phyloP scores from a whole-genome alignment of 1,140 invertebrate genomes.

The Drosophila nebulosa region DNA sequence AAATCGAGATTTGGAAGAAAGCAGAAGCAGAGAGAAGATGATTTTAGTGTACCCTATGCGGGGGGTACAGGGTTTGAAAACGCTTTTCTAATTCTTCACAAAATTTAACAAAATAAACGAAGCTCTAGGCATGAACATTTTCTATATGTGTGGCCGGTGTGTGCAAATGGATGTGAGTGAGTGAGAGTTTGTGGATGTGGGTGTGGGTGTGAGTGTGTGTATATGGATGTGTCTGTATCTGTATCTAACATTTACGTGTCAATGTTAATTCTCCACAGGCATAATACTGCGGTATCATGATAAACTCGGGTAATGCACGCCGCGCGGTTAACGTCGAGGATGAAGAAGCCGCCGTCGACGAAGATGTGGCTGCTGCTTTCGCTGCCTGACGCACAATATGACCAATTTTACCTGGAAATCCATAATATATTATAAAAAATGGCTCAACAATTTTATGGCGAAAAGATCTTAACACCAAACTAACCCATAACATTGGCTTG shows the following conservation, averaged over 20 bases:
- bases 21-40: background rate
- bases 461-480: background rate
- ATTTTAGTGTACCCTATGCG: background rate
- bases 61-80: background rate
- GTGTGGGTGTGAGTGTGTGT: too few relatives aligned
- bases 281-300: constrained; percentile 79
- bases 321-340: constrained; percentile 33
- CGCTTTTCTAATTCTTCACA: constrained; percentile 3
- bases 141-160: constrained; percentile 3
- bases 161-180: constrained; percentile 14
- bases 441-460: too few relatives aligned
- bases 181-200: too few relatives aligned
- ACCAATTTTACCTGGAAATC: constrained; percentile 62
- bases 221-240: constrained; percentile 7
- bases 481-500: constrained; percentile 69
- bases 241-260: constrained; percentile 58
- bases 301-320: constrained; percentile 57
- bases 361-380: constrained; percentile 21
- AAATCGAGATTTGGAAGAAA: background rate
- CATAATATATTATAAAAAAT: background rate
- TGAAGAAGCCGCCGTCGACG: constrained; percentile 30
- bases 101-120: constrained; percentile 12
- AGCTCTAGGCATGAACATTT: constrained; percentile 33
- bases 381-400: constrained; percentile 66
- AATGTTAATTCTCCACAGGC: constrained; percentile 63